Evolutionary conservation across 2,888 invertebrate genomes (phyloP).

Genomic region (Ormyrus nitidulus): DNA sequence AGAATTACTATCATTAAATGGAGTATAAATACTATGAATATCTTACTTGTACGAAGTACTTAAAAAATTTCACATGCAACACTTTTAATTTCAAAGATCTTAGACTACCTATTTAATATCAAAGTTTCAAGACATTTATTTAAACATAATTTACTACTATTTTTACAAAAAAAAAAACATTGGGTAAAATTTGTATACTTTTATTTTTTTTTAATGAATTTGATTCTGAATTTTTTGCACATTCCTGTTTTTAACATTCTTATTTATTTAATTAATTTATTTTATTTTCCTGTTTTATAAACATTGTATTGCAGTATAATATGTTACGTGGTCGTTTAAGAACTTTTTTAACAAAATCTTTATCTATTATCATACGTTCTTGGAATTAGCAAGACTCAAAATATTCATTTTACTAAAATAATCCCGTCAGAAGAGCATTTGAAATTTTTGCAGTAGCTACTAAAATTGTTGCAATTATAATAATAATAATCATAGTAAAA

Average conservation of each 20-base stretch:
- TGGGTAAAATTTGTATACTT: not conserved
- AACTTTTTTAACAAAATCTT: not conserved
- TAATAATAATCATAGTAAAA: no score
- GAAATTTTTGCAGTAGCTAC: no score
- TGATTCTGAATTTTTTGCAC: conserved; percentile 7
- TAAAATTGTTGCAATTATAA: no score
- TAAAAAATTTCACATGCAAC: conserved; percentile 27
- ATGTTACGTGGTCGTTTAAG: no score
- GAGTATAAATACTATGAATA: not conserved
- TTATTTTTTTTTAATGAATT: not conserved
- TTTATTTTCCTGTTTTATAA: conserved; percentile 17
- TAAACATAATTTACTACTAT: not conserved
- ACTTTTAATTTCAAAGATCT: not conserved
- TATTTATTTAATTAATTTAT: conserved; percentile 8
- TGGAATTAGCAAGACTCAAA: not conserved
- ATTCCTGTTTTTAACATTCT: conserved; percentile 19
- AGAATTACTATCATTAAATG: conserved; percentile 32
- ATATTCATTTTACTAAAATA: conserved; percentile 6
- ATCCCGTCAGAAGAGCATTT: not conserved
- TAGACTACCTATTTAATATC: not conserved
- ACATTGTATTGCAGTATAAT: not conserved
- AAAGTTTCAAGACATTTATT: conserved; percentile 8
- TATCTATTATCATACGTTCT: not conserved
- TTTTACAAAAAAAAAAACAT: not conserved
- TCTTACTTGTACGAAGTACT: conserved; percentile 39